Evolutionary conservation across 2,888 invertebrate genomes (phyloP), one percentile per base, ranked within the genome.

Genomic region (Nemotelus pantherinus): DNA sequence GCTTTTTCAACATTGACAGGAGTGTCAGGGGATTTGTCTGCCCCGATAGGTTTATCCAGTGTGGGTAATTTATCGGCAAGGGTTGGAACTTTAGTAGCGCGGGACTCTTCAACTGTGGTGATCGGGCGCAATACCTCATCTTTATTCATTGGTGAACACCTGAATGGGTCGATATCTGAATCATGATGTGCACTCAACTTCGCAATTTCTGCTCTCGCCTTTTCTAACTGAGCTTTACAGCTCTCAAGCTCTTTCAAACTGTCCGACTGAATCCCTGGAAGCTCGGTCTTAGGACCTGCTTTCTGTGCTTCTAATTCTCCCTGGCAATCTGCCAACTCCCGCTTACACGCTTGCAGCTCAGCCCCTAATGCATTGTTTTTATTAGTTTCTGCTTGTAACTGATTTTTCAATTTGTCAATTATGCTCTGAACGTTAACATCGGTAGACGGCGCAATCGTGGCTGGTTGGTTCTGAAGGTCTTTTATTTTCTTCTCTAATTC

Each of bases 401-500:
- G 75, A 1, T 50, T 7, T 48, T 76, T 80, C 6, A 80, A 53
- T 47, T 78, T 53, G 39, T 78, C 63, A 7, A 77, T 63, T 25
- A 53, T n/a, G 48, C 43, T 48, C 60, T 67, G 65, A 25, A 75
- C 7, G 45, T 55, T 63, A 3, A 10, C 10, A n/a, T 2, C 53
- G 5, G 48, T n/a, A 3, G 3, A 2, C 7, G 58, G 47, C 2
- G 47, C 57, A 45, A 9, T n/a, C 41, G 25, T 9, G 1, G 55
- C n/a, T 2, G 68, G 53, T 64, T 65, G 9, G 39, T 25, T 60
- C 43, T 74, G 60, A 41, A 74, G 63, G 5, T 63, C 60, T 39
- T 48, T 60, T 50, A 78, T 48, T 77, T 78, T 71, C 10, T 72
- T 76, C 58, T 81, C 79, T 50, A 77, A 71, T 47, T 78, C 72